Conservation (phyloP, 2,888 invertebrate species). For the Panopea generosa region DNA sequence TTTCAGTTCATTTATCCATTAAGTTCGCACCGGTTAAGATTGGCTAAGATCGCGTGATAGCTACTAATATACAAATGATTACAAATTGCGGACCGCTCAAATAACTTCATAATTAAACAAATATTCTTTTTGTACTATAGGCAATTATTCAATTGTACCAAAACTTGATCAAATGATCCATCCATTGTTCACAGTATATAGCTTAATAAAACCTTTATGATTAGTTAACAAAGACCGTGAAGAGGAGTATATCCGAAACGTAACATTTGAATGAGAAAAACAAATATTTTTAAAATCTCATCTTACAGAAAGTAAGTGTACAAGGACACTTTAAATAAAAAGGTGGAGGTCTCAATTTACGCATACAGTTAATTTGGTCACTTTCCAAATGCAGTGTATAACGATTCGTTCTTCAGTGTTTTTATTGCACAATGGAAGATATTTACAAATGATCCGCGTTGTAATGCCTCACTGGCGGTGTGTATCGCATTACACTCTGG, state of each 20-base stretch:
- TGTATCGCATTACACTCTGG: conserved; percentile 25
- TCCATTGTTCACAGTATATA: conserved; percentile 15
- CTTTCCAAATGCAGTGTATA: not conserved
- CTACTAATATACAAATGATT: not conserved
- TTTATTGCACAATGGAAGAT: too few species aligned
- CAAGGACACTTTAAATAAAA: too few species aligned
- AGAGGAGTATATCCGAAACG: conserved; percentile 7
- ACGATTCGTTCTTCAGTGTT: not conserved
- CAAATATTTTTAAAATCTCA: conserved; percentile 26
- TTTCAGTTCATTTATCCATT: not conserved
- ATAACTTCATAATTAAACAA: not conserved
- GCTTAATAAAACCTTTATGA: conserved; percentile 5
- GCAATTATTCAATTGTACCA: conserved; percentile 28
- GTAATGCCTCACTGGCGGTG: too few species aligned
- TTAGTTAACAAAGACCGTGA: conserved; percentile 7
- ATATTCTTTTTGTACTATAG: conserved; percentile 25
- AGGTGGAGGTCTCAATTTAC: not conserved
- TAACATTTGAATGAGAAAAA: conserved; percentile 20
- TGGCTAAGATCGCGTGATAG: not conserved
- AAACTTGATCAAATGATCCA: conserved; percentile 37
- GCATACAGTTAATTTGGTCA: not conserved
- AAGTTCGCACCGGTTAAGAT: not conserved
- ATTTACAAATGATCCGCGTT: too few species aligned
- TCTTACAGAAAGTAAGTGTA: not conserved
- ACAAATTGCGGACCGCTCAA: not conserved